A percentile compares a stretch with the other conserved stretches of the same genome.
These are phyloP conservation scores for Polypterus senegalus DNA, from an alignment of 2,113 vertebrate genomes.

Conservation along the genomic window DNA sequence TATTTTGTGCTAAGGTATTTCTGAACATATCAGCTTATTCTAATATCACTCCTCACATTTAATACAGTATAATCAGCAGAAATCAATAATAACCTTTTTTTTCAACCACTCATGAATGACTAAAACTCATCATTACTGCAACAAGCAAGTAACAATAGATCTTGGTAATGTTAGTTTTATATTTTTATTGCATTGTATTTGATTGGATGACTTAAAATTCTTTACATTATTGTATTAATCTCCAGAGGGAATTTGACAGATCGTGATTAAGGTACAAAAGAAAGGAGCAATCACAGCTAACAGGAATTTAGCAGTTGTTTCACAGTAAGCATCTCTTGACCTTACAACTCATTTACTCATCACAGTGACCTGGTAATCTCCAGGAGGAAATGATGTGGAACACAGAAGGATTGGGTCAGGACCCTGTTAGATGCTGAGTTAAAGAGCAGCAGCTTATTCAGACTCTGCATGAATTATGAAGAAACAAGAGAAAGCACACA, in stretches of 20 bases:
- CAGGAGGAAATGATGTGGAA: constrained; percentile 42
- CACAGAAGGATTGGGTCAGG: constrained; percentile 33
- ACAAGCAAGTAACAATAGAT: constrained; percentile 19
- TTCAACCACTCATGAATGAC: no score
- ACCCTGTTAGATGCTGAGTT: constrained; percentile 30
- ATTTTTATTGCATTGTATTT: constrained; percentile 23
- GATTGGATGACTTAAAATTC: constrained; percentile 41
- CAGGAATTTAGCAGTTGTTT: constrained; percentile 38
- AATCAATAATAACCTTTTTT: no score
- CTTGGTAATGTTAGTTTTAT: constrained; percentile 21
- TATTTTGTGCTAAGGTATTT: no score
- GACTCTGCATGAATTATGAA: constrained; percentile 27
- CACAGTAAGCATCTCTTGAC: constrained; percentile 42
- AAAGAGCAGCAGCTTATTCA: constrained; percentile 33
- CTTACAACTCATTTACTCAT: constrained; percentile 44
- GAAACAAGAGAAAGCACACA: not conserved
- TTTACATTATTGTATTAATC: constrained; percentile 31
- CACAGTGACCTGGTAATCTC: constrained; percentile 33
- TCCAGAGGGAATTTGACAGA: constrained; percentile 35
- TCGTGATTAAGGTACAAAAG: constrained; percentile 33
- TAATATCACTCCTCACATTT: no score
- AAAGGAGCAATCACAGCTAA: constrained; percentile 34
- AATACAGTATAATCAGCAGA: no score
- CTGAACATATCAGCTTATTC: no score
- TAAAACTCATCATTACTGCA: no score